Conservation (phyloP, 2,797 vertebrate genomes). For the Mormyrus hasselquistii region DNA sequence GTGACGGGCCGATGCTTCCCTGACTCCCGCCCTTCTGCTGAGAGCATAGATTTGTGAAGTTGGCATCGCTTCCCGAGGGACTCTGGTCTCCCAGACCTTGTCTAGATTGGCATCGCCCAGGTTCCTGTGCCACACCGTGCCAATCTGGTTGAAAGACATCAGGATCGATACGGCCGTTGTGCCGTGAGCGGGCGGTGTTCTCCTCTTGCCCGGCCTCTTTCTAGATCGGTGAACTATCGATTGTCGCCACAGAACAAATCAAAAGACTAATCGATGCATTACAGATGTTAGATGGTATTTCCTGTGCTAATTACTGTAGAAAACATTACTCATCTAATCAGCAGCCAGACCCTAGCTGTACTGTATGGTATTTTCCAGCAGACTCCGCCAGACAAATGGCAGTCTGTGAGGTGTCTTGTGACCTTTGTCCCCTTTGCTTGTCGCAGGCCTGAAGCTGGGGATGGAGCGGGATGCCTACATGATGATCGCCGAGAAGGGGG, state of each 20-base stretch:
- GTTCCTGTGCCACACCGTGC: neutral
- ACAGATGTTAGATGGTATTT: neutral
- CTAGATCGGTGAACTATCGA: neutral
- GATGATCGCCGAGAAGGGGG: slow-evolving; percentile 96
- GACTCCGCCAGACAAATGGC: neutral
- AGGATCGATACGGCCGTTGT: neutral
- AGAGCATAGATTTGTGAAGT: neutral
- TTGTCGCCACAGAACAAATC: neutral
- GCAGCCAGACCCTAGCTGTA: neutral
- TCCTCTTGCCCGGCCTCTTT: neutral
- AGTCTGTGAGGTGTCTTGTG: neutral
- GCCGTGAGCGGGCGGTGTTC: neutral
- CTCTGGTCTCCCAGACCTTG: neutral
- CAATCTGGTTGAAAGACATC: slow-evolving; percentile 18
- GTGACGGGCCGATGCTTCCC: slow-evolving; percentile 21
- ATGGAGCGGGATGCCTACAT: slow-evolving; percentile 97
- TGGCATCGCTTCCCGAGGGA: neutral
- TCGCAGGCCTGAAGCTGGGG: slow-evolving; percentile 85
- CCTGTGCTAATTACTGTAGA: neutral
- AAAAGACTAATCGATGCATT: neutral
- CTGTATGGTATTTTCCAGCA: neutral
- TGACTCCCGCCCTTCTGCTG: neutral
- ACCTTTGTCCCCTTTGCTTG: neutral
- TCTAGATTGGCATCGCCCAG: slow-evolving; percentile 12
- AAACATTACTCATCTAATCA: neutral